phyloP scores from a whole-genome alignment of 2,113 vertebrate genomes.

The Halichoerus grypus region DNA sequence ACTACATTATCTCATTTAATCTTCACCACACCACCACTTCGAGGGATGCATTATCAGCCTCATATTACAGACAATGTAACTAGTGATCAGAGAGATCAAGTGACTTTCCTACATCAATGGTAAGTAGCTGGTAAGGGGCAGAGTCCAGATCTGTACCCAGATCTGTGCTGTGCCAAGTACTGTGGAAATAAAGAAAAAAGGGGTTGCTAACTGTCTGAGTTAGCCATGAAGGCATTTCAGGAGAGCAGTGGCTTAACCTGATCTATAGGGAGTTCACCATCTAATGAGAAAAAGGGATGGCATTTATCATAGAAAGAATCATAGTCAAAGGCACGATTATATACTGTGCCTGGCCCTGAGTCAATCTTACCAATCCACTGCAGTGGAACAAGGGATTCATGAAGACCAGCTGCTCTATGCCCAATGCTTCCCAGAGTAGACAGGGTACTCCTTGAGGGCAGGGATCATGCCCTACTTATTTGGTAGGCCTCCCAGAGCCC shows the following conservation, averaged over 20 bases:
- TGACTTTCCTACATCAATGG: neutral
- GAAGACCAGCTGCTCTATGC: neutral
- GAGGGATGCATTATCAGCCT: neutral
- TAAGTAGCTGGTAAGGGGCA: neutral
- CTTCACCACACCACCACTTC: neutral
- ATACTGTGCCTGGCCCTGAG: neutral
- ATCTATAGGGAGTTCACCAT: neutral
- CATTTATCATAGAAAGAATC: neutral
- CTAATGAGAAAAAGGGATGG: neutral
- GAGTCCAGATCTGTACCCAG: neutral
- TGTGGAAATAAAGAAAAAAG: neutral
- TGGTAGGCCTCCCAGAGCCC: neutral
- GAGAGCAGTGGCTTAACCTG: neutral
- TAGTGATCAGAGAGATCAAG: neutral
- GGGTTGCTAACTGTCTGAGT: neutral
- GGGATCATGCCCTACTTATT: neutral
- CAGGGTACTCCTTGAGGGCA: neutral
- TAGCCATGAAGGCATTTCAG: neutral
- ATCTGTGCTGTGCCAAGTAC: neutral
- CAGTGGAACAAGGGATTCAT: neutral
- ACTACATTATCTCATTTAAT: neutral
- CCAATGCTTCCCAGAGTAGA: neutral
- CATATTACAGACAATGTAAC: neutral
- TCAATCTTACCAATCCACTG: neutral
- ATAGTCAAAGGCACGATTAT: neutral